phyloP scores from a whole-genome alignment of 2,113 vertebrate genomes.

The Tautogolabrus adspersus region DNA sequence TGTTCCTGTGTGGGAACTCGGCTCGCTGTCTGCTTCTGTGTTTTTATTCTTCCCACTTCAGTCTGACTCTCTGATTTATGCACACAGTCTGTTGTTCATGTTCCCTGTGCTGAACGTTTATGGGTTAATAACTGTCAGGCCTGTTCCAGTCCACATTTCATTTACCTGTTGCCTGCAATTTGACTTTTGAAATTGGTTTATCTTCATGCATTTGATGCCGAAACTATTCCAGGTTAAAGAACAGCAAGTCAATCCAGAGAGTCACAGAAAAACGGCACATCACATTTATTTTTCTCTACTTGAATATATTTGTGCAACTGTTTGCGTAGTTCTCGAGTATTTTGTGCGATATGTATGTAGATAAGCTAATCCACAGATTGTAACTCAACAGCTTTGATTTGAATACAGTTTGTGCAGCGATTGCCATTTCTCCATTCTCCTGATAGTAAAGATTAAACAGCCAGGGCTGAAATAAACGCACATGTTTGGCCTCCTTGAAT shows the following conservation, averaged over 20 bases:
- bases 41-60: constrained; percentile 30
- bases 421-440: constrained; percentile 29
- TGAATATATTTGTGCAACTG: constrained; percentile 72
- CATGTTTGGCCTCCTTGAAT: constrained; percentile 32
- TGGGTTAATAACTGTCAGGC: constrained; percentile 67
- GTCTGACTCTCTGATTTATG: constrained; percentile 45
- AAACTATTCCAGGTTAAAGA: constrained; percentile 74
- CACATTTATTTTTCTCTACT: constrained; percentile 74
- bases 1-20: constrained; percentile 8
- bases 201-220: constrained; percentile 62
- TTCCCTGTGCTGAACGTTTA: constrained; percentile 10
- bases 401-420: constrained; percentile 56
- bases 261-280: constrained; percentile 50
- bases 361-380: constrained; percentile 48
- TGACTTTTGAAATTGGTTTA: constrained; percentile 74
- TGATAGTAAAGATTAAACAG: constrained; percentile 60
- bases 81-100: constrained; percentile 48
- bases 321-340: constrained; percentile 42
- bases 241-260: constrained; percentile 73
- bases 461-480: constrained; percentile 37
- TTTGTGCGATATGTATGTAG: constrained; percentile 64
- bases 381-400: constrained; percentile 56
- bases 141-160: constrained; percentile 65
- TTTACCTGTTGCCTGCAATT: constrained; percentile 71
- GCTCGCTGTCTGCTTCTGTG: constrained; percentile 4